Evolutionary conservation across 2,888 invertebrate species (phyloP), one percentile per base, ranked within the genome.

Genomic region (Eupithecia centaureata): DNA sequence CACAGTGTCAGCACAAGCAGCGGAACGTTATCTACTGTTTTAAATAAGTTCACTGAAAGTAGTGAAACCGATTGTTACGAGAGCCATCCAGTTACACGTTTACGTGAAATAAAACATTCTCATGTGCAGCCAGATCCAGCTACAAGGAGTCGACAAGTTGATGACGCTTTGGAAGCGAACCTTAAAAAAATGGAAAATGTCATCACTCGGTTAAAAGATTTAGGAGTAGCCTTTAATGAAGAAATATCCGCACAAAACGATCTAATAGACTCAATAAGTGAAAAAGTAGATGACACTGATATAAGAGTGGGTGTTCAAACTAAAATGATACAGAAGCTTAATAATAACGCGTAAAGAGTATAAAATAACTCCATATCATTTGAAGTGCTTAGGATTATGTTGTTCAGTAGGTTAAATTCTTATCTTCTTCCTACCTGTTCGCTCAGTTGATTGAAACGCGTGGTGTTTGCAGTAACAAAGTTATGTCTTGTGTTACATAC

Each of bases 201-300:
- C 13, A 61, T 51, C 32, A 10, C 15, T 30, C 28, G 51, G 18
- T 27, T 61, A 38, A 61, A 61, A 33, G 32, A 15, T 32, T 22
- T 61, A 15, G 61, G 51, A 32, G 13, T 47, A 51, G 61, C 51
- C 18, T 12, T 61, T 32, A 25, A 15, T 61, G 51, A 61, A 51
- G 61, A 61, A 51, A 32, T 59, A 51, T 13, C 59, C 12, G 25
- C 59, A 52, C 61, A 61, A 25, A 61, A 61, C 18, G 12, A 32
- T 5, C 1, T 57, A 32, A 18, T 57, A 33, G 57, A 57, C 22
- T 51, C n/a, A 32, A 32, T 51, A 15, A 22, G 12, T 25, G 61
- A 51, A 22, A 61, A 30, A 51, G 61, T 61, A 15, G 51, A 61
- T 30, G 61, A 32, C 2, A 22, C 7, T 22, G 51, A 51, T 7